Conservation (phyloP, 2,113 vertebrate genomes). For the Bagarius yarrelli region DNA sequence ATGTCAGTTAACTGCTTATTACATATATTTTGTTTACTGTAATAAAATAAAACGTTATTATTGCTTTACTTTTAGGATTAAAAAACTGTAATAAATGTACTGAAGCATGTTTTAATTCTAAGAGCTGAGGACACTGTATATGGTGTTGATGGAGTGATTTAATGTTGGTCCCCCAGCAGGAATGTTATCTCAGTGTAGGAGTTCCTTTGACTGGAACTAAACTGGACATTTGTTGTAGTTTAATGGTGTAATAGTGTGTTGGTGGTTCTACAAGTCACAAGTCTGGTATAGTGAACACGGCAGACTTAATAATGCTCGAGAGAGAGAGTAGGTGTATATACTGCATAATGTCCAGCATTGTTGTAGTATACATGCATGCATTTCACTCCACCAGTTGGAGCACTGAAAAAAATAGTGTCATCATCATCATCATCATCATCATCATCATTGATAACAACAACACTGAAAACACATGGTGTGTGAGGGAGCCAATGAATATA, state of each 20-base stretch:
- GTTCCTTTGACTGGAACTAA: slow-evolving; percentile 17
- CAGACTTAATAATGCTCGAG: slow-evolving; percentile 25
- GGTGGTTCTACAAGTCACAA: slow-evolving; percentile 20
- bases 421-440: background rate
- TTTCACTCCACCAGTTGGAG: background rate
- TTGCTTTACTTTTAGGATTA: background rate
- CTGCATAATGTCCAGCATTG: slow-evolving; percentile 25
- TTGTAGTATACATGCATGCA: slow-evolving; percentile 15
- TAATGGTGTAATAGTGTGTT: slow-evolving; percentile 30
- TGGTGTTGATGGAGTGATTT: slow-evolving; percentile 1
- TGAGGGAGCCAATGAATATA: slow-evolving; percentile 40
- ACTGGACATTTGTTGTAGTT: slow-evolving; percentile 8
- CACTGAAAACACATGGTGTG: slow-evolving; percentile 27
- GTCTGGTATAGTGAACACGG: slow-evolving; percentile 42
- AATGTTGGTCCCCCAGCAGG: background rate
- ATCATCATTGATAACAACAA: slow-evolving; percentile 6
- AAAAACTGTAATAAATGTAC: background rate
- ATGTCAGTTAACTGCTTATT: background rate
- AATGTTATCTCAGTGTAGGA: background rate
- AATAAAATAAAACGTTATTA: too few relatives aligned
- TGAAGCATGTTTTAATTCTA: background rate
- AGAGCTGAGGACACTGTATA: background rate
- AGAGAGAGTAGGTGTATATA: slow-evolving; percentile 35
- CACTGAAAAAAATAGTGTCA: slow-evolving; percentile 31
- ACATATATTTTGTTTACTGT: too few relatives aligned